Conservation (phyloP, 2,888 invertebrate species). For the Drosophila meridionalis region DNA sequence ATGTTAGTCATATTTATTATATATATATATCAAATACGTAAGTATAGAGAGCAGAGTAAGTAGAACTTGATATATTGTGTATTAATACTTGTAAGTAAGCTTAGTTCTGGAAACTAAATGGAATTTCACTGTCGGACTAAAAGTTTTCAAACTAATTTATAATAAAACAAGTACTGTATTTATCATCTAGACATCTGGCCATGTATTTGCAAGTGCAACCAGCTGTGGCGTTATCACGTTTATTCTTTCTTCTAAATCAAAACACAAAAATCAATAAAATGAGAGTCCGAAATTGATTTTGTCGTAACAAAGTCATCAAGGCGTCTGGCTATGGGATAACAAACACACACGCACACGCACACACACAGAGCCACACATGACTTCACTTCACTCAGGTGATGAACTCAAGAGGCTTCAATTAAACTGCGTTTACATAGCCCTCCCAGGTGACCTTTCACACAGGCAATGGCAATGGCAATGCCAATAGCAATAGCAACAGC, state of each 20-base stretch:
- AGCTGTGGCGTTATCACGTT: conserved; percentile 15
- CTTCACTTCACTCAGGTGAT: conserved; percentile 22
- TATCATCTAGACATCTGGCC: background rate
- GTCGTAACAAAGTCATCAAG: conserved; percentile 36
- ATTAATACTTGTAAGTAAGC: too few relatives aligned
- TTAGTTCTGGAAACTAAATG: background rate
- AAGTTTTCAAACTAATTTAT: background rate
- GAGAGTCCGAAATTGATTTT: conserved; percentile 21
- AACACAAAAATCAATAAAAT: conserved; percentile 47
- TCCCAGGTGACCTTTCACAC: conserved; percentile 19
- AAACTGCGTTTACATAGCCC: conserved; percentile 20
- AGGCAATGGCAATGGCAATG: background rate
- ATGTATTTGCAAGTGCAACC: background rate
- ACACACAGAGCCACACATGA: background rate
- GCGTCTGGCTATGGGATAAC: conserved; percentile 1
- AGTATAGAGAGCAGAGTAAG: too few relatives aligned
- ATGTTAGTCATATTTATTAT: background rate
- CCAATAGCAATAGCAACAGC: background rate
- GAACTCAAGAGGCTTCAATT: conserved; percentile 26
- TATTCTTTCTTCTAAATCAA: conserved; percentile 14
- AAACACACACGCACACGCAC: background rate
- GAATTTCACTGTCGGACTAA: background rate
- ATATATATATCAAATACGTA: too few relatives aligned
- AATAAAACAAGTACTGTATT: background rate
- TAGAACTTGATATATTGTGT: too few relatives aligned